Evolutionary conservation across 2,888 invertebrate species (phyloP).

Genomic region (Mesopsocus fuscifrons): DNA sequence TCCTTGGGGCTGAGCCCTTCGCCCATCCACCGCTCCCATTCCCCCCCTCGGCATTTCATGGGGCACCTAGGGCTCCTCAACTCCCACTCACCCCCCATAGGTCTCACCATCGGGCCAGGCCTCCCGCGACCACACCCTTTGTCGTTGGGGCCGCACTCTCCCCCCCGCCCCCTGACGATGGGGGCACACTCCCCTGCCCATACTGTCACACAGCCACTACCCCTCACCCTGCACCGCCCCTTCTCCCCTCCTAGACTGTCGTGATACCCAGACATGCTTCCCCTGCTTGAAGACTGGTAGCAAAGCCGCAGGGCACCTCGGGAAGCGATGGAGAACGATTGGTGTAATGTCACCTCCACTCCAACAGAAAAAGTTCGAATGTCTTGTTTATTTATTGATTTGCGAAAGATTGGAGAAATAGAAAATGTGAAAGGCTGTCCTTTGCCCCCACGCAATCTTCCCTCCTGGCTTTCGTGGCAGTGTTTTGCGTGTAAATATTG

Average conservation of each 20-base stretch:
- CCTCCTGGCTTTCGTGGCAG: too few relatives aligned
- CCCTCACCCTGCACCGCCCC: slow-evolving; percentile 18
- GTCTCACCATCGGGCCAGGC: slow-evolving; percentile 5
- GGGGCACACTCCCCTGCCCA: slow-evolving; percentile 11
- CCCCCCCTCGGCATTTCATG: slow-evolving; percentile 5
- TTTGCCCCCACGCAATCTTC: too few relatives aligned
- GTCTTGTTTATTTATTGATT: too few relatives aligned
- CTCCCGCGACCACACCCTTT: slow-evolving; percentile 11
- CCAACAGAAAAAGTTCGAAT: too few relatives aligned
- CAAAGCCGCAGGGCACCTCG: too few relatives aligned
- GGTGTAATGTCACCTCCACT: too few relatives aligned
- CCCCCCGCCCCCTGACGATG: slow-evolving; percentile 16
- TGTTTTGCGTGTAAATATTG: too few relatives aligned
- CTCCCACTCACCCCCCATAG: slow-evolving; percentile 7
- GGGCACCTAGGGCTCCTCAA: slow-evolving; percentile 8
- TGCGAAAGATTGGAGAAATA: too few relatives aligned
- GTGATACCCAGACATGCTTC: slow-evolving; percentile 18
- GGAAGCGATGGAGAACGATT: too few relatives aligned
- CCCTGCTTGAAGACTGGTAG: slow-evolving; percentile 1
- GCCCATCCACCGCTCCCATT: slow-evolving; percentile 4
- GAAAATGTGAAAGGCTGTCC: too few relatives aligned
- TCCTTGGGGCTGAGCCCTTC: slow-evolving; percentile 2
- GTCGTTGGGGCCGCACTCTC: slow-evolving; percentile 19
- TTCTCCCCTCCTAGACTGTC: slow-evolving; percentile 18
- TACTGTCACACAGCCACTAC: slow-evolving; percentile 14